phyloP scores from a whole-genome alignment of 2,797 vertebrate genomes.

The Antrozous pallidus region DNA sequence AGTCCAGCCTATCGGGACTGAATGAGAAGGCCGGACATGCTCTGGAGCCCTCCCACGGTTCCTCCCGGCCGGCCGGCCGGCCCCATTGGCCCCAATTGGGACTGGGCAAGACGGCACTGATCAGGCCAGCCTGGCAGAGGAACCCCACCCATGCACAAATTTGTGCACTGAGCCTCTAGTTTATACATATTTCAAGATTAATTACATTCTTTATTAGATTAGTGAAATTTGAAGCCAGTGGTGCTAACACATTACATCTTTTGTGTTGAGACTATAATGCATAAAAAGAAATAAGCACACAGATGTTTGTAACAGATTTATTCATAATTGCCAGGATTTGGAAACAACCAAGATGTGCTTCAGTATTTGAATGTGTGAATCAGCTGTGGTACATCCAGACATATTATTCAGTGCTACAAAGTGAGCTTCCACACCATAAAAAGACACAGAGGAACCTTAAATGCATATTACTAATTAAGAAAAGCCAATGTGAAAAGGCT shows the following conservation, averaged over 20 bases:
- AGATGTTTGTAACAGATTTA: background rate
- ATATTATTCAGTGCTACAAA: background rate
- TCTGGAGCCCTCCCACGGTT: too few relatives aligned
- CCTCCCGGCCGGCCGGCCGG: too few relatives aligned
- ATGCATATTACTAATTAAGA: background rate
- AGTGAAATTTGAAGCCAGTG: slow-evolving; percentile 21
- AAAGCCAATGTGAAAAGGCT: background rate
- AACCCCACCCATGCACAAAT: too few relatives aligned
- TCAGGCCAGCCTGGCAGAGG: too few relatives aligned
- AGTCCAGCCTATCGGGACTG: too few relatives aligned
- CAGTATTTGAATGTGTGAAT: background rate
- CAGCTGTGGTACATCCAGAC: background rate
- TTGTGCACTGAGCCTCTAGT: too few relatives aligned
- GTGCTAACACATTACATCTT: background rate
- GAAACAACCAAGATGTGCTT: slow-evolving; percentile 8
- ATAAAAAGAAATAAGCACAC: background rate
- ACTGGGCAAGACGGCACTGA: too few relatives aligned
- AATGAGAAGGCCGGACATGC: too few relatives aligned
- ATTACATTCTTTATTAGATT: slow-evolving; percentile 1
- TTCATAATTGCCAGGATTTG: background rate
- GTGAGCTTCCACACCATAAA: background rate
- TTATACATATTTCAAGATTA: background rate
- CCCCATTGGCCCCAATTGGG: too few relatives aligned
- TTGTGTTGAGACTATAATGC: background rate
- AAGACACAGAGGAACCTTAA: background rate